These are phyloP conservation scores for Notarius lentiginosus DNA, from an alignment of 2,113 vertebrate genomes.

Conservation along the genomic window DNA sequence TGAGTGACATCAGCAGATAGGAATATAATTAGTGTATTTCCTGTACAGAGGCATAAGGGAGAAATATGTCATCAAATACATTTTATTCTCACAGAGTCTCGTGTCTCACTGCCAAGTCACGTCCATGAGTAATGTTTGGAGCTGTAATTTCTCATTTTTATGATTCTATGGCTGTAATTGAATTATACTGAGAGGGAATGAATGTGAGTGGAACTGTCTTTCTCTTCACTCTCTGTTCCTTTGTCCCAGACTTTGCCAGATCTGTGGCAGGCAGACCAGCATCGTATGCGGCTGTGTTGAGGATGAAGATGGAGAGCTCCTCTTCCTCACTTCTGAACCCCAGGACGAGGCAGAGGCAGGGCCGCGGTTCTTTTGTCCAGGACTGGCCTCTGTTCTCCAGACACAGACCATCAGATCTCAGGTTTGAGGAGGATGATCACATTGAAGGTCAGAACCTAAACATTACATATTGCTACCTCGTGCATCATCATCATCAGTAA, in stretches of 20 bases:
- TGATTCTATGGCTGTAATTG: neutral
- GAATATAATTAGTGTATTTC: conserved; percentile 42
- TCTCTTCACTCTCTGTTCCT: neutral
- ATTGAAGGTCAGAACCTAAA: conserved; percentile 79
- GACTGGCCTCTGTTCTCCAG: conserved; percentile 78
- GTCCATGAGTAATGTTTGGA: conserved; percentile 9
- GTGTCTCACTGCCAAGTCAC: neutral
- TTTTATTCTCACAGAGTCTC: conserved; percentile 1
- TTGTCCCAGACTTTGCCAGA: conserved; percentile 74
- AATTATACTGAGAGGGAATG: neutral
- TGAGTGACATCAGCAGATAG: conserved; percentile 26
- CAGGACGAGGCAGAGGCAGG: conserved; percentile 75
- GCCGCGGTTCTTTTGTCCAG: conserved; percentile 67
- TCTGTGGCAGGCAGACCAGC: conserved; percentile 78
- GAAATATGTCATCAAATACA: conserved; percentile 26
- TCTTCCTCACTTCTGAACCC: conserved; percentile 73
- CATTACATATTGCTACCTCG: neutral
- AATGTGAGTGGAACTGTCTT: neutral
- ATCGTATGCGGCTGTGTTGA: conserved; percentile 83
- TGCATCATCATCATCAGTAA: neutral
- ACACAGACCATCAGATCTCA: conserved; percentile 74
- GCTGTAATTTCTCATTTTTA: conserved; percentile 9
- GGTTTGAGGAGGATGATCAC: conserved; percentile 82
- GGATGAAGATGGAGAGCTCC: conserved; percentile 83
- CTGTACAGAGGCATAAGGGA: neutral